Percentiles rank a stretch among this genome's conserved stretches.
Evolutionary conservation across 2,113 vertebrate species (phyloP).

Genomic region (Chaetops frenatus): DNA sequence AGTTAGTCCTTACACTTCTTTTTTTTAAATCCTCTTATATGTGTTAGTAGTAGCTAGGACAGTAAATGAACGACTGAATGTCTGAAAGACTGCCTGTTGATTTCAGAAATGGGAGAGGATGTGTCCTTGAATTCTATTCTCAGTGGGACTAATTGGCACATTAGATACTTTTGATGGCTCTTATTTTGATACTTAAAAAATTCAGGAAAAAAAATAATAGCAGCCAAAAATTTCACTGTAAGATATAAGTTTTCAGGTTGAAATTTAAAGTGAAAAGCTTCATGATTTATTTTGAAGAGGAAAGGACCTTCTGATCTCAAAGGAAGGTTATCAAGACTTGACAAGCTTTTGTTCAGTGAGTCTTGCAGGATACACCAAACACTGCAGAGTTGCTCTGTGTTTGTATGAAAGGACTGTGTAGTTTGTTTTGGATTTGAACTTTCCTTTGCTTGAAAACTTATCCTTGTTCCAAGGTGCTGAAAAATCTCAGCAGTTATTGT

Average conservation of each 20-base stretch:
- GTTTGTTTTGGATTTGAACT: background rate
- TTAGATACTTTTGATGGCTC: background rate
- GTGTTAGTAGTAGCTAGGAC: background rate
- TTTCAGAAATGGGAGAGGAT: background rate
- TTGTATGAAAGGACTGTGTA: background rate
- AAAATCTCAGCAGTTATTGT: background rate
- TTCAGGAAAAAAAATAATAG: background rate
- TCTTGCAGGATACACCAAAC: background rate
- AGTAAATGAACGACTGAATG: background rate
- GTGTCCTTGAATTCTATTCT: background rate
- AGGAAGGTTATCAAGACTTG: background rate
- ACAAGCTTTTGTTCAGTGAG: background rate
- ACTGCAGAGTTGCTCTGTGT: background rate
- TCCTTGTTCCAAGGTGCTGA: background rate
- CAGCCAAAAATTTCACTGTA: background rate
- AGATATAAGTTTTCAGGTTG: background rate
- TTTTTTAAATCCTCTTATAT: background rate
- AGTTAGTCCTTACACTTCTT: background rate
- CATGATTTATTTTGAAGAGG: background rate
- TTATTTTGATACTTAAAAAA: background rate
- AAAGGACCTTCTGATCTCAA: background rate
- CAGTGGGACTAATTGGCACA: background rate
- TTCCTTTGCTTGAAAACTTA: background rate
- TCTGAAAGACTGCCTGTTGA: background rate
- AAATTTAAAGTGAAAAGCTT: background rate